Evolutionary conservation across 1,140 invertebrate genomes (phyloP), one percentile per base, ranked within the genome.

Genomic region (Scaptomyza pallida): DNA sequence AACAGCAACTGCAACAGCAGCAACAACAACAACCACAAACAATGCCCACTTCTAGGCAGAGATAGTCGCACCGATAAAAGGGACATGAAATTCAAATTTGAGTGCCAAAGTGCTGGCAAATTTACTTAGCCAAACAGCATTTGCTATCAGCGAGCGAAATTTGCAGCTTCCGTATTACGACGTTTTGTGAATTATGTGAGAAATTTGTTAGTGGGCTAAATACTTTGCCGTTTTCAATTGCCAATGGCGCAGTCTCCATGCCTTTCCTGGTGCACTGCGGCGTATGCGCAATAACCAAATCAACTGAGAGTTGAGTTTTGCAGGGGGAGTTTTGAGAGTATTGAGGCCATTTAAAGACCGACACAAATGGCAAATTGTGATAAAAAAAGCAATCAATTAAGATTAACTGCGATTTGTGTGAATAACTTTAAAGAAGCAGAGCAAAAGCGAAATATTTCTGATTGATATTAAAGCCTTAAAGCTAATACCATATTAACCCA

Each of bases 81-180:
- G 86, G 86, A 89, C 86, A 89, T 89, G 86, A 89, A 89, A 89
- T 89, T 89, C 86, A 89, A 89, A 89, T 89, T 89, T 89, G 78
- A 89, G 61, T 47, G 56, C 54, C 54, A 68, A 60, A 55, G 76
- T 74, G 75, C 65, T 48, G 79, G 79, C 71, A 83, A 88, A 78
- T 88, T 88, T 72, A 76, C 55, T 73, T 23, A 30, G 35, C 61
- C 5, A 6, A n/a, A 26, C 23, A 9, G 26, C 26, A 21, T 2
- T 21, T 21, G 23, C 88, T 88, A 88, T 88, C 83, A 75, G 82
- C 45, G 54, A 74, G 74, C 75, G 82, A 86, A 86, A 86, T 86
- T 86, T 81, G n/a, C 61, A 83, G 85, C 85, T 89, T 89, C 85
- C 85, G 85, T 89, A 89, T 89, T 88, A 88, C 82, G 81, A 75